Base-by-base conservation (phyloP, 2,888 invertebrate species). In the Stenodera caucasica region DNA sequence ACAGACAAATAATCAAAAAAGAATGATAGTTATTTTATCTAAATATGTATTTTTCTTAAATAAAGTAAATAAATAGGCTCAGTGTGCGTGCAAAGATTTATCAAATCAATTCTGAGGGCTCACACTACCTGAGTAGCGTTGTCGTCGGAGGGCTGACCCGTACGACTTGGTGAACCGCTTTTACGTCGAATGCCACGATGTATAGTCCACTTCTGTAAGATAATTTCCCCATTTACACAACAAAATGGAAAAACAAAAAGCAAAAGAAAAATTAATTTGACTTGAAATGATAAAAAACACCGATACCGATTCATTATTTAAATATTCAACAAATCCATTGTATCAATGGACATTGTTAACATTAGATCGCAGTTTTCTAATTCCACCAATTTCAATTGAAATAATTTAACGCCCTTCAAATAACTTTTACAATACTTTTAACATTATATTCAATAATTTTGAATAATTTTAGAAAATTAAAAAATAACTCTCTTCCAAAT, bases 131-230 rank as follows among this genome's bases (percentile, higher is more conserved):
- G 84, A 72, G 82, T 80, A 78, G 81, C 78, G 74, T 80, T 81
- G 73, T 82, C 81, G 75, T 82, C 81, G 75, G 81, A 78, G 69
- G 83, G 75, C 71, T 82, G 81, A 75, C 82, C 83, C 75, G 82
- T 79, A 72, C 82, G 81, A 73, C 84, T 83, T 69, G 84, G 82
- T 70, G 84, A 82, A 78, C 84, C 84, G 80, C 85, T 85, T 82
- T 88, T 88, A 81, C 90, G 88, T 77, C 89, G 86, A 80, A 90
- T 88, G 83, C 90, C 90, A 79, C 89, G 89, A 82, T 90, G 89
- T 83, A 88, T 85, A 82, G 88, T 89, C 90, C 90, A 90, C 87
- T 89, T 90, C 90, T 90, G 88, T 77, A 83, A 83, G 79, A 71
- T 61, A 75, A 72, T 69, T 18, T 18, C 18, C 40, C 40, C 40